Conservation (phyloP, 2,113 vertebrate species). For the Pyxicephalus adspersus region DNA sequence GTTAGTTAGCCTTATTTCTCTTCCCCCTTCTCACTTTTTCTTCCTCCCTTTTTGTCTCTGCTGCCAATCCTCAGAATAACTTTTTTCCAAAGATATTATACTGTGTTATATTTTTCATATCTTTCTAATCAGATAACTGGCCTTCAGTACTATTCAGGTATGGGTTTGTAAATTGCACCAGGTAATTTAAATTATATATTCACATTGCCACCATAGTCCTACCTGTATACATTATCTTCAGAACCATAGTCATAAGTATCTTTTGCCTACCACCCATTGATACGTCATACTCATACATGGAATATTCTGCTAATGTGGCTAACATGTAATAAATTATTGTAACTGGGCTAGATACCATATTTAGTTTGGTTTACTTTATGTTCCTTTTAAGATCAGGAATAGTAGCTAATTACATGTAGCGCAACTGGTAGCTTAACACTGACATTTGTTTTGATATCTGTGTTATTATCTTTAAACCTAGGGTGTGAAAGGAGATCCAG, state of each 20-base stretch:
- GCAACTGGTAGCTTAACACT: not conserved
- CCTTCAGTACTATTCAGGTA: too few species aligned
- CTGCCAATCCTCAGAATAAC: too few species aligned
- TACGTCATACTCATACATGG: not conserved
- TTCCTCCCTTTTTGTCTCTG: too few species aligned
- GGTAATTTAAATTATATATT: too few species aligned
- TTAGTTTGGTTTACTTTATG: too few species aligned
- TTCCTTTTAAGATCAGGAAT: not conserved
- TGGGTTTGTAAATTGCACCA: too few species aligned
- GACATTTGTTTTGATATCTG: not conserved
- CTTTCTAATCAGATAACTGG: too few species aligned
- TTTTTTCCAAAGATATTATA: too few species aligned
- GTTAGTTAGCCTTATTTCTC: too few species aligned
- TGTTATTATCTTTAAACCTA: slow-evolving; percentile 59
- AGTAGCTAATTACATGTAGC: not conserved
- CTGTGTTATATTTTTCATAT: too few species aligned
- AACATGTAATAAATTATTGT: not conserved
- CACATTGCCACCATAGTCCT: not conserved
- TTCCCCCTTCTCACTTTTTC: too few species aligned
- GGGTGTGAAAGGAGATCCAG: slow-evolving; percentile 89
- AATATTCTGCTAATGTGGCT: slow-evolving; percentile 13
- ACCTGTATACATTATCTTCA: not conserved
- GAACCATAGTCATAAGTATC: not conserved
- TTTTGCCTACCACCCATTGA: not conserved
- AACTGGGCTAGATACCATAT: too few species aligned